phyloP scores from a whole-genome alignment of 2,888 invertebrate species.

The Stenoptilia bipunctidactyla region DNA sequence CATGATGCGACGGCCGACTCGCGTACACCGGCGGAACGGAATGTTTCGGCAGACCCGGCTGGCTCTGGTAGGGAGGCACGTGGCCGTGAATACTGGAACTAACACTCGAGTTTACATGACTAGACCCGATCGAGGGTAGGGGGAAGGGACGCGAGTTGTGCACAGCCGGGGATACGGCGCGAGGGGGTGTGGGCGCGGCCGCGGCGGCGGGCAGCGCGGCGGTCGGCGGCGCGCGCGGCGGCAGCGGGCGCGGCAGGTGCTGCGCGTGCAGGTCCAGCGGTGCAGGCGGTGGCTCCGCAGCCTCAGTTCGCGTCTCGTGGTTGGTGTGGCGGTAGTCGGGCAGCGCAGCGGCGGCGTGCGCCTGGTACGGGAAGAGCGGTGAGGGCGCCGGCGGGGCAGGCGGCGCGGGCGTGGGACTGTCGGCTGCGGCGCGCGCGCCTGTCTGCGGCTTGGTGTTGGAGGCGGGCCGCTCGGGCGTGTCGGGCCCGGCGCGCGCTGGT shows the following conservation, averaged over 20 bases:
- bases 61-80: constrained; percentile 55
- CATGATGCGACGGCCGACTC: constrained; percentile 51
- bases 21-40: constrained; percentile 53
- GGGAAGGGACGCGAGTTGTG: constrained; percentile 50
- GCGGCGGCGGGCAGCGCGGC: constrained; percentile 23
- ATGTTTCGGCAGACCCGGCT: constrained; percentile 63
- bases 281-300: constrained; percentile 24
- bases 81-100: constrained; percentile 59
- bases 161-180: constrained; percentile 43
- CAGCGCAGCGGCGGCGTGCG: constrained; percentile 57
- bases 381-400: constrained; percentile 55
- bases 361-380: constrained; percentile 59
- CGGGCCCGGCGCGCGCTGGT: constrained; percentile 51
- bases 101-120: constrained; percentile 62
- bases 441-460: constrained; percentile 56
- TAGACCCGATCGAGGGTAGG: constrained; percentile 59
- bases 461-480: constrained; percentile 56
- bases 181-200: constrained; percentile 25
- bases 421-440: constrained; percentile 57
- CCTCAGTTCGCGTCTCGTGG: constrained; percentile 67
- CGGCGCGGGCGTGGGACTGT: constrained; percentile 59
- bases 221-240: constrained; percentile 43
- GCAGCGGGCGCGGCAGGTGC: constrained; percentile 37
- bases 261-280: constrained; percentile 13
- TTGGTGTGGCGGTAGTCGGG: constrained; percentile 63